Evolutionary conservation across 2,113 vertebrate species (phyloP).

Genomic region (Butorides virescens): DNA sequence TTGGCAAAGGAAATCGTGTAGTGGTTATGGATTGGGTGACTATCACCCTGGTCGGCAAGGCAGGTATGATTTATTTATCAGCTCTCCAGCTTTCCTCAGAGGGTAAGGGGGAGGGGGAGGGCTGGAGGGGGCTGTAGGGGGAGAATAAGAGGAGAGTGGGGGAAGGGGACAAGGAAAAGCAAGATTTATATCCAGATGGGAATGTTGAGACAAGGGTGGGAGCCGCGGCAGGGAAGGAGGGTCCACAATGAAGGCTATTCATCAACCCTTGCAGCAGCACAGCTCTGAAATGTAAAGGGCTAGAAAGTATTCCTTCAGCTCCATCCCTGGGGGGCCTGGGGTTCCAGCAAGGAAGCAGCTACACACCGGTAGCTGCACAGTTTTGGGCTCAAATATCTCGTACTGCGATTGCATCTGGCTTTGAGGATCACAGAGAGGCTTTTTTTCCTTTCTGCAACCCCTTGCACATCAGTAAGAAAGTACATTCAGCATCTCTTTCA

Average conservation of each 20-base stretch:
- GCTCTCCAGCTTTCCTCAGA: constrained; percentile 47
- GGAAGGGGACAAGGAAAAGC: constrained; percentile 19
- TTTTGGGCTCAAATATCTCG: not conserved
- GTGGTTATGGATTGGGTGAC: constrained; percentile 67
- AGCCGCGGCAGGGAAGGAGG: constrained; percentile 18
- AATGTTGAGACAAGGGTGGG: constrained; percentile 64
- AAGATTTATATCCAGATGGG: constrained; percentile 72
- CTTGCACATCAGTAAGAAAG: not conserved
- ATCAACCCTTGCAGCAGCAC: constrained; percentile 45
- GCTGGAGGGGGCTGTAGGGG: not conserved
- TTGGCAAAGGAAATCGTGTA: constrained; percentile 41
- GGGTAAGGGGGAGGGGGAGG: not conserved
- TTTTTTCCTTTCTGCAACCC: not conserved
- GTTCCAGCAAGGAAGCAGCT: constrained; percentile 47
- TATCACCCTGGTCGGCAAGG: constrained; percentile 17
- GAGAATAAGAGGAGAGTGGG: constrained; percentile 16
- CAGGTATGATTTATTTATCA: constrained; percentile 65
- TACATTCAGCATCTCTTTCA: constrained; percentile 7
- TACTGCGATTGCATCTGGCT: not conserved
- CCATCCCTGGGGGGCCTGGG: constrained; percentile 40
- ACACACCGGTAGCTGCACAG: not conserved
- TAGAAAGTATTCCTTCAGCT: constrained; percentile 63
- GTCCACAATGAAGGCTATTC: constrained; percentile 72
- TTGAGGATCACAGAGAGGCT: not conserved
- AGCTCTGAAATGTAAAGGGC: constrained; percentile 48